phyloP scores from a whole-genome alignment of 2,888 invertebrate genomes.

The Lingula anatina region DNA sequence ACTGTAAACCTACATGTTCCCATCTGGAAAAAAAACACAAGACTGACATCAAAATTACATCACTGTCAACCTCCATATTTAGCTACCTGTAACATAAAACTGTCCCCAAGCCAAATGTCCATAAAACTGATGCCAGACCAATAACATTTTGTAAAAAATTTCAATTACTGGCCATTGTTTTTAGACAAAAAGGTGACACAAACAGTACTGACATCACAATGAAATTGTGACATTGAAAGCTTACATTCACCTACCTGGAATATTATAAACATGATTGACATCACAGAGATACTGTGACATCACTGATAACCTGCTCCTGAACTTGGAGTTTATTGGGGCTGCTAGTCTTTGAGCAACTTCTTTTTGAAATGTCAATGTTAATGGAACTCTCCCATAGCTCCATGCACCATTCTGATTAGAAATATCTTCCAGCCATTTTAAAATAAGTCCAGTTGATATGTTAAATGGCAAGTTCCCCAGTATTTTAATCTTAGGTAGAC shows the following conservation, averaged over 20 bases:
- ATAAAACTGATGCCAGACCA: too few species aligned
- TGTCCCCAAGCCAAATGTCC: too few species aligned
- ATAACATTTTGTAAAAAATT: too few species aligned
- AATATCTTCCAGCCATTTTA: conserved; percentile 80
- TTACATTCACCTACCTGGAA: conserved; percentile 80
- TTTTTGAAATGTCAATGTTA: conserved; percentile 96
- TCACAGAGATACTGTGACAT: conserved; percentile 92
- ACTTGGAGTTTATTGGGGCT: conserved; percentile 64
- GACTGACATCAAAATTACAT: too few species aligned
- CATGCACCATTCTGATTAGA: conserved; percentile 62
- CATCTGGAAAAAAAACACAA: too few species aligned
- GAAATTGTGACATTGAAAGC: too few species aligned
- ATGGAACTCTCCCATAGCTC: conserved; percentile 68
- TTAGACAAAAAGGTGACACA: too few species aligned
- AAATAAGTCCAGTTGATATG: conserved; percentile 87
- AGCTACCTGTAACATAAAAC: too few species aligned
- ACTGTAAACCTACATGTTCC: too few species aligned
- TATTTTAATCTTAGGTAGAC: conserved; percentile 50
- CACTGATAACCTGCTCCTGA: conserved; percentile 83
- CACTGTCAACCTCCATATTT: too few species aligned
- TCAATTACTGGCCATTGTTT: too few species aligned
- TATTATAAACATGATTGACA: conserved; percentile 76
- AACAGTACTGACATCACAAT: too few species aligned
- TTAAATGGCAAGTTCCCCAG: conserved; percentile 92
- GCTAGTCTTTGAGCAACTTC: conserved; percentile 92